Base-by-base conservation (phyloP, 2,113 vertebrate species). In the Fukomys damarensis region DNA sequence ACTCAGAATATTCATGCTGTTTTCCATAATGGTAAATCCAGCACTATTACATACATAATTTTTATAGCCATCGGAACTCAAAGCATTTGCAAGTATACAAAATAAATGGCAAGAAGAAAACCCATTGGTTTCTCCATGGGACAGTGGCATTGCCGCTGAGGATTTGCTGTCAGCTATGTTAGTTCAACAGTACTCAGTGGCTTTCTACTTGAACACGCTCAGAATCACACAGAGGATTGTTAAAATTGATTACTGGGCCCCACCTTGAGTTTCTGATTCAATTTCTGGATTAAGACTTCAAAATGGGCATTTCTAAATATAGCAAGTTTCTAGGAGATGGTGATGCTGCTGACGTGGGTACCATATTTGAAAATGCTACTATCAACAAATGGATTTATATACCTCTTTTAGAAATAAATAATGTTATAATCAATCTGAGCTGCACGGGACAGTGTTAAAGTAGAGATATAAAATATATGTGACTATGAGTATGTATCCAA, bases 291-390 rank as follows among this genome's bases (percentile, higher is more conserved):
- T 68, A 17, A 19, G 49, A 58, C 88, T 87, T 30, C 32, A 82
- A 52, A 91, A 86, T 82, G 43, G 81, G 20, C 26, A 68, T 84
- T 91, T 96, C 54, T 70, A 83, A 66, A 89, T 85, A 80, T n/a
- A 35, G 66, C 26, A 79, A 72, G 46, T 56, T 79, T n/a, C 89
- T 66, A 61, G 79, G 35, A 74, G 82, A n/a, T 82, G 63, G 61
- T 46, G n/a, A 16, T 72, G 59, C 28, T 74, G 81, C 85, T 68
- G 32, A 80, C 32, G 59, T 46, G 22, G 17, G 49, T 61, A n/a
- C 26, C 17, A 61, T 19, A 66, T 77, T 72, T 91, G 72, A 91
- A 89, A 86, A 91, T 2, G 6, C 12, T 61, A 16, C 1, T 93
- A 35, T 89, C 13, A 68, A 89, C 74, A 86, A 91, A 92, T 63